phyloP scores from a whole-genome alignment of 2,797 vertebrate genomes.

The Novumbra hubbsi region DNA sequence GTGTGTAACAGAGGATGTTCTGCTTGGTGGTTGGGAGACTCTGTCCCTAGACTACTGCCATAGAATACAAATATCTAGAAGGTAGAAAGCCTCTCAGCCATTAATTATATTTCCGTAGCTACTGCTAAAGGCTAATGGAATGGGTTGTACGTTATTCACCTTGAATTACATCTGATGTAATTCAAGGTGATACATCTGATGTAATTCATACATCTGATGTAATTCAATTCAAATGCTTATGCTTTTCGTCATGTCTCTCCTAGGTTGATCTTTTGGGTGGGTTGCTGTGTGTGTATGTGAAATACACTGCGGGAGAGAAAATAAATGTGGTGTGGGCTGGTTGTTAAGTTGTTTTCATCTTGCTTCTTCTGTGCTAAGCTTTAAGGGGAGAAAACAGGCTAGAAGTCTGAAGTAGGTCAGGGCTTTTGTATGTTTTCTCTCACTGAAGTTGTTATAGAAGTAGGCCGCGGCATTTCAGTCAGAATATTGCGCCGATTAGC shows the following conservation, averaged over 20 bases:
- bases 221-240: not conserved
- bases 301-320: not conserved
- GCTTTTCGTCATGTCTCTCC: not conserved
- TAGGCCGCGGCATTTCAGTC: not conserved
- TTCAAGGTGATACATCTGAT: no score
- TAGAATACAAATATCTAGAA: not conserved
- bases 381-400: not conserved
- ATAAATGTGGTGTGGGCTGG: not conserved
- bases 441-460: not conserved
- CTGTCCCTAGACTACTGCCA: not conserved
- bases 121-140: not conserved
- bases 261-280: no score
- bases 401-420: constrained; percentile 32
- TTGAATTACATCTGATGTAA: not conserved
- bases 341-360: not conserved
- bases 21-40: not conserved
- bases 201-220: no score
- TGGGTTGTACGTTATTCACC: not conserved
- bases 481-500: not conserved
- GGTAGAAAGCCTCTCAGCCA: not conserved
- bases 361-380: not conserved
- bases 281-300: not conserved
- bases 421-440: constrained; percentile 5
- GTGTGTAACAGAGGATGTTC: not conserved
- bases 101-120: not conserved